phyloP scores from a whole-genome alignment of 2,113 vertebrate species.

The Pangasianodon gigas region DNA sequence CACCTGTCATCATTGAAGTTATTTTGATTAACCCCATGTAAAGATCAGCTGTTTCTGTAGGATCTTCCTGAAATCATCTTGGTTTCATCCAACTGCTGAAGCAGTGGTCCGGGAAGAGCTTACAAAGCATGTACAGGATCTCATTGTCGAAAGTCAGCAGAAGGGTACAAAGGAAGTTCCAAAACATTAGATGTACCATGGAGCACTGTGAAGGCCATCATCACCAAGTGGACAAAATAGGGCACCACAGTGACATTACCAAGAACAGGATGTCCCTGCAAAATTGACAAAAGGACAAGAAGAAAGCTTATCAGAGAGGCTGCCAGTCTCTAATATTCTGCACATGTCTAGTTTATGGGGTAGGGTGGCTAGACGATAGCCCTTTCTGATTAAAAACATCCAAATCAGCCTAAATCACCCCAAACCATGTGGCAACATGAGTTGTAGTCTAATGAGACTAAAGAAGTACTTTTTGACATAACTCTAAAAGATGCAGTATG shows the following conservation, averaged over 20 bases:
- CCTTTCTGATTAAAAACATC: neutral
- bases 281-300: neutral
- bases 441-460: neutral
- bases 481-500: neutral
- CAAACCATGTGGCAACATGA: neutral
- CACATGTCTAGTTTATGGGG: neutral
- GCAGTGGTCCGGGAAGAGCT: too few species aligned
- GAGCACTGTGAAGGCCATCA: neutral
- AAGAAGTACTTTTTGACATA: neutral
- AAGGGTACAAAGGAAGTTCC: neutral
- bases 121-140: neutral
- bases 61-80: too few species aligned
- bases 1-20: neutral
- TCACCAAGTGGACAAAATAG: neutral
- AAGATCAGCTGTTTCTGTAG: neutral
- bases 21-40: neutral
- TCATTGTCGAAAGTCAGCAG: neutral
- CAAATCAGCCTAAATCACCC: neutral
- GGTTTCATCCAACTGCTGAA: too few species aligned
- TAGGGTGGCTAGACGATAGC: neutral
- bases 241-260: neutral
- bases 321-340: neutral
- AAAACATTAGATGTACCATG: neutral
- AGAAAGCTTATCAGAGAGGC: too few species aligned
- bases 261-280: neutral